A percentile compares a stretch with the other conserved stretches of the same genome.
Evolutionary conservation across 2,888 invertebrate species (phyloP).

Genomic region (Microplitis manilae): DNA sequence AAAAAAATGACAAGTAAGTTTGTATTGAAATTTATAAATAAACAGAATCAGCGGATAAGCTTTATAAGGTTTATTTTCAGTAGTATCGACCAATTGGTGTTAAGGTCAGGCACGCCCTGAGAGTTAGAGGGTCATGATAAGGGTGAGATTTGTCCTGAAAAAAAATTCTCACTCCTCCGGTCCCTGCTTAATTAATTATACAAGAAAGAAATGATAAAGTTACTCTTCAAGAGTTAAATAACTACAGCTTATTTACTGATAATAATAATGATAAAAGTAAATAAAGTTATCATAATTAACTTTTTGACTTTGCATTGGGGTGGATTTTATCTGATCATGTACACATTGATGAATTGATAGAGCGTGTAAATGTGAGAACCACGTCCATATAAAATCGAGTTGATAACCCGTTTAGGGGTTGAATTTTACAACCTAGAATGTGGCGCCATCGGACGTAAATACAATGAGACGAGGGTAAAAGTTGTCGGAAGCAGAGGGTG

Average conservation of each 20-base stretch:
- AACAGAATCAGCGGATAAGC: constrained; percentile 57
- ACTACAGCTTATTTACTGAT: neutral
- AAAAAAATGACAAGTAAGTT: neutral
- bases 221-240: neutral
- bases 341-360: constrained; percentile 11
- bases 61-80: constrained; percentile 62
- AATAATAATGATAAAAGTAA: neutral
- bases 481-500: constrained; percentile 33
- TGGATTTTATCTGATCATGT: neutral
- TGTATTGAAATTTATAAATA: constrained; percentile 45
- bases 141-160: constrained; percentile 51
- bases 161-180: constrained; percentile 58
- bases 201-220: constrained; percentile 4
- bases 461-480: constrained; percentile 38
- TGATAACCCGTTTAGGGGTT: constrained; percentile 21
- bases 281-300: constrained; percentile 16
- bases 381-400: constrained; percentile 8
- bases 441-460: constrained; percentile 62
- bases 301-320: neutral
- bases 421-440: constrained; percentile 46
- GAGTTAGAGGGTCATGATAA: constrained; percentile 52
- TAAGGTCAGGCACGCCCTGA: constrained; percentile 66
- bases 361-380: neutral
- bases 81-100: constrained; percentile 67
- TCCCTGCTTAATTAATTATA: constrained; percentile 6